Percentiles rank a stretch among this genome's conserved stretches.
phyloP scores from a whole-genome alignment of 2,797 vertebrate genomes.

The Acanthopagrus latus region DNA sequence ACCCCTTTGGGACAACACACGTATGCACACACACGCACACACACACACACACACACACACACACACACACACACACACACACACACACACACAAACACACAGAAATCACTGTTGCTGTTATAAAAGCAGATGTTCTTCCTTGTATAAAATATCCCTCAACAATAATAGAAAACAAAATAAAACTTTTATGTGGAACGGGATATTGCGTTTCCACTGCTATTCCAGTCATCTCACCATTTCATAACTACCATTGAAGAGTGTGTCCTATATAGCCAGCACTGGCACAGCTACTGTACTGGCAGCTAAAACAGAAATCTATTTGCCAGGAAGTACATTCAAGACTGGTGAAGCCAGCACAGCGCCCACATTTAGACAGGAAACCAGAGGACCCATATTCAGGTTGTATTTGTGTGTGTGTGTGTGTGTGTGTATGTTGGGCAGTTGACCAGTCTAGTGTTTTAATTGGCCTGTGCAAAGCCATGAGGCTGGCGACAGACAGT shows the following conservation, averaged over 20 bases:
- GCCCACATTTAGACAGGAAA: constrained; percentile 62
- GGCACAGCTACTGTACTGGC: constrained; percentile 50
- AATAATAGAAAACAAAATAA: constrained; percentile 12
- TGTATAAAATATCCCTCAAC: constrained; percentile 29
- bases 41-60: constrained; percentile 2
- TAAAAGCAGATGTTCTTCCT: constrained; percentile 23
- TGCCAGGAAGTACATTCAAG: constrained; percentile 62
- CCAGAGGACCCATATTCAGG: constrained; percentile 29
- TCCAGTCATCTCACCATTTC: constrained; percentile 46
- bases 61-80: not conserved
- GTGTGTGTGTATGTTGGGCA: constrained; percentile 29
- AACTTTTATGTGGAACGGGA: constrained; percentile 16
- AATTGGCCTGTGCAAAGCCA: constrained; percentile 34
- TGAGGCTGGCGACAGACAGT: constrained; percentile 27
- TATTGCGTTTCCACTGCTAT: constrained; percentile 25
- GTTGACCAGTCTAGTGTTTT: constrained; percentile 54
- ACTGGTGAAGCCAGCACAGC: constrained; percentile 48
- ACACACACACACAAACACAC: constrained; percentile 2
- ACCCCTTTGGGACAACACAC: constrained; percentile 48
- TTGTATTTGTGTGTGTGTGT: constrained; percentile 39
- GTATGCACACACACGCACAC: not conserved
- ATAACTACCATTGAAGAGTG: constrained; percentile 39
- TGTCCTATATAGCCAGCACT: constrained; percentile 49
- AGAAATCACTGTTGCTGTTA: not conserved
- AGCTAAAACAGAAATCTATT: constrained; percentile 55